Percentiles rank a stretch among this genome's conserved stretches.
These are phyloP conservation scores for Acanthococcus lagerstroemiae DNA, from an alignment of 2,888 invertebrate species.

Conservation along the genomic window DNA sequence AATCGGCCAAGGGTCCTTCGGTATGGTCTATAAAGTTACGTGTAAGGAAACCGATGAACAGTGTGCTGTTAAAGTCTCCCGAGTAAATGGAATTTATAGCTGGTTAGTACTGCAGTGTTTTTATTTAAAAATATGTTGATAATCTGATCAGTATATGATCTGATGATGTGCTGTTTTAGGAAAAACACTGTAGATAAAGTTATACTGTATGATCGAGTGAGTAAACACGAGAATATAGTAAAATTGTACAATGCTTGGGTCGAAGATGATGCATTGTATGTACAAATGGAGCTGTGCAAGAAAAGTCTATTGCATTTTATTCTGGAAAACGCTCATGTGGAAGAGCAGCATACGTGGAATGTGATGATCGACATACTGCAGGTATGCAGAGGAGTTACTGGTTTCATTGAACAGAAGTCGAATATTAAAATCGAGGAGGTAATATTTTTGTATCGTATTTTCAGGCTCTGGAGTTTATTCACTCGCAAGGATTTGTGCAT, in stretches of 20 bases:
- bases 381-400: neutral
- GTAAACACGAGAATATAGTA: conserved; percentile 15
- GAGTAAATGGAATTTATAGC: conserved; percentile 21
- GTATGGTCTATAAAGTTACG: conserved; percentile 19
- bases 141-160: no score
- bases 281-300: conserved; percentile 20
- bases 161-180: no score
- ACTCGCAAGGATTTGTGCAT: conserved; percentile 13
- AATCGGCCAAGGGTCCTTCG: conserved; percentile 25
- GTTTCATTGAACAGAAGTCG: no score
- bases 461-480: conserved; percentile 18
- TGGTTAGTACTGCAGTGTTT: neutral
- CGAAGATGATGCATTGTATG: conserved; percentile 20
- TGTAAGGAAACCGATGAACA: conserved; percentile 16
- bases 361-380: conserved; percentile 19
- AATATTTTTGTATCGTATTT: no score
- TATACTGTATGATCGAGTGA: conserved; percentile 16
- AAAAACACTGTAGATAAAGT: conserved; percentile 15
- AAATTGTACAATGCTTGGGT: conserved; percentile 18
- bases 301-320: conserved; percentile 19
- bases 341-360: conserved; percentile 21
- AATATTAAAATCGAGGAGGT: no score
- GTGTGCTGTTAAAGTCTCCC: conserved; percentile 19
- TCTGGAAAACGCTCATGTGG: conserved; percentile 13
- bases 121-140: neutral